These are phyloP conservation scores for Bilobella aurantiaca DNA, from an alignment of 1,140 invertebrate species.

Conservation along the genomic window DNA sequence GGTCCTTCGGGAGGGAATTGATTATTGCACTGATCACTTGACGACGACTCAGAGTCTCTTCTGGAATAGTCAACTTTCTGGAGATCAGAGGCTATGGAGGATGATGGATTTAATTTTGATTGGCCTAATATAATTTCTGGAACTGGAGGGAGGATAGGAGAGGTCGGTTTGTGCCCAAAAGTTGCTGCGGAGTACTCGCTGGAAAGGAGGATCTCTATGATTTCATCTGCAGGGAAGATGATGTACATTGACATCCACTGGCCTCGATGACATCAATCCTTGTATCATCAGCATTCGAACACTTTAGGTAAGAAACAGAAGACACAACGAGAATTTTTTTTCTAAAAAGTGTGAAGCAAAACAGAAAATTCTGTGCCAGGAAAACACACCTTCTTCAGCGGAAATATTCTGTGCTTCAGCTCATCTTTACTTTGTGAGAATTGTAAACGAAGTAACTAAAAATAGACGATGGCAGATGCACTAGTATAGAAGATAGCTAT, in stretches of 20 bases:
- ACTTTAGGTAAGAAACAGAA: not conserved
- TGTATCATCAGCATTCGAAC: not conserved
- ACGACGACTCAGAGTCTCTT: no score
- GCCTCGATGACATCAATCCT: constrained; percentile 13
- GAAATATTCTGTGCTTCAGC: not conserved
- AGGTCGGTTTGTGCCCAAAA: constrained; percentile 25
- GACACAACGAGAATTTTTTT: no score
- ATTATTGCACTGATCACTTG: no score
- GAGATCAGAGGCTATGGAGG: no score
- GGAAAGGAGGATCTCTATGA: constrained; percentile 23
- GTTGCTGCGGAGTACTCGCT: constrained; percentile 14
- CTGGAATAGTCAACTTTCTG: no score
- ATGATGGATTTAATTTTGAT: no score
- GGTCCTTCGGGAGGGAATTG: not conserved
- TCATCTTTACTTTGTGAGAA: not conserved
- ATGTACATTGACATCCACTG: constrained; percentile 33
- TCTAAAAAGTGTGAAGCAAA: not conserved
- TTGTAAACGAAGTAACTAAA: no score
- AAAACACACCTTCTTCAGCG: not conserved
- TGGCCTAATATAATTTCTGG: no score
- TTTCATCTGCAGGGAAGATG: constrained; percentile 33
- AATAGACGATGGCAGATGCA: no score
- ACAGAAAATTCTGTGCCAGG: not conserved
- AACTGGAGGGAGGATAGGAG: not conserved
- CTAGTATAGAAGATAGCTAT: no score